Evolutionary conservation across 1,140 invertebrate species (phyloP), one percentile per base, ranked within the genome.

Genomic region (Temnothorax longispinosus): DNA sequence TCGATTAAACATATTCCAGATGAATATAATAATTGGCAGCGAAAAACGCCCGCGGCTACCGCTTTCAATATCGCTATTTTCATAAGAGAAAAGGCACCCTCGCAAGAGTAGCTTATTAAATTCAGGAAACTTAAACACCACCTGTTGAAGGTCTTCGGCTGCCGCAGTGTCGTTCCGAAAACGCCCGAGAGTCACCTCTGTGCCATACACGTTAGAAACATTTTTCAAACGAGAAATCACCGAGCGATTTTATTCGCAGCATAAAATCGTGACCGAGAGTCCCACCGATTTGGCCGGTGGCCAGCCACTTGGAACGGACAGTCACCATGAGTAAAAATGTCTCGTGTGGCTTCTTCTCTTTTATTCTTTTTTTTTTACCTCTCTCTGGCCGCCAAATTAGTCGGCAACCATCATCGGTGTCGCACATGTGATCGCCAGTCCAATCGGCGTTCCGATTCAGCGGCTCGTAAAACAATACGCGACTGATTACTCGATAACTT

Each of bases 401-500:
- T 77, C 74, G 54, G 62, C 62, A 62, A 80, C 80, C 76, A 62
- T 77, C 75, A 80, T 85, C 74, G 77, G 86, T 78, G 65, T 80
- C 44, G 84, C 77, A 64, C 65, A 52, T 74, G 86, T 75, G 89
- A 92, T 90, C 90, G 89, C 67, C 72, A 74, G 88, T 89, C 89
- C 93, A 93, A 94, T 94, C 91, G 92, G 89, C 89, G 90, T 93
- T 94, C 91, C 90, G 91, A 94, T 94, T 94, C 94, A 92, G 87
- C 93, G 92, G 93, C 89, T 93, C 92, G 94, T 94, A 93, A 95
- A 95, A 95, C 95, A 95, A 95, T 95, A 92, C 93, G 82, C 89
- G 92, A 93, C 94, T 95, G 94, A 95, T 95, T 95, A 95, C 94
- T 94, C 92, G 93, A 92, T 93, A 93, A 92, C 91, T 90, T 91